Percentiles rank a stretch among this genome's conserved stretches.
Conservation (phyloP, 2,888 invertebrate species). For the Cataglyphis cursor region DNA sequence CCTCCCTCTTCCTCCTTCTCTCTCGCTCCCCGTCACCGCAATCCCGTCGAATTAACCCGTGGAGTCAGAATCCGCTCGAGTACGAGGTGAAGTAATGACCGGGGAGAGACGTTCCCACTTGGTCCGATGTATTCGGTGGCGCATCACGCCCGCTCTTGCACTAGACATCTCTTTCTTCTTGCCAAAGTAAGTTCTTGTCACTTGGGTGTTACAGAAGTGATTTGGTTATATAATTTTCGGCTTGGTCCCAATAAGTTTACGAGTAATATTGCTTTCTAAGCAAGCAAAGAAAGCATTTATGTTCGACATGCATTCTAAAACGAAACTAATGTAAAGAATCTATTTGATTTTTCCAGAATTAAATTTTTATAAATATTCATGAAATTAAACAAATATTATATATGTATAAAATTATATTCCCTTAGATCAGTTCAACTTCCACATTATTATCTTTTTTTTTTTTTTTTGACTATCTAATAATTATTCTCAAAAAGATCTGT, state of each 20-base stretch:
- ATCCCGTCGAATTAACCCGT: constrained; percentile 56
- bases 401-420: not conserved
- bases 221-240: not conserved
- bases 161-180: constrained; percentile 26
- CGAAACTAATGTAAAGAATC: not conserved
- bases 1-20: constrained; percentile 30
- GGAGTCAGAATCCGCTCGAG: constrained; percentile 52
- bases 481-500: not conserved
- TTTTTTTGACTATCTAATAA: not conserved
- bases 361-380: not conserved
- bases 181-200: not conserved
- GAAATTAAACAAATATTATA: not conserved
- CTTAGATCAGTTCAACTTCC: not conserved
- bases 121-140: constrained; percentile 33
- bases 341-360: not conserved
- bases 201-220: not conserved
- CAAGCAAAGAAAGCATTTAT: not conserved
- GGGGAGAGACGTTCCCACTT: constrained; percentile 47
- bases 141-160: constrained; percentile 20
- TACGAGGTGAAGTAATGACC: constrained; percentile 51
- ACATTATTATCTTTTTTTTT: not conserved
- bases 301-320: not conserved
- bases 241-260: not conserved
- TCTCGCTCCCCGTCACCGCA: constrained; percentile 30
- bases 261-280: constrained; percentile 1